Evolutionary conservation across 2,888 invertebrate species (phyloP), one percentile per base, ranked within the genome.

Genomic region (Spilarctia lutea): DNA sequence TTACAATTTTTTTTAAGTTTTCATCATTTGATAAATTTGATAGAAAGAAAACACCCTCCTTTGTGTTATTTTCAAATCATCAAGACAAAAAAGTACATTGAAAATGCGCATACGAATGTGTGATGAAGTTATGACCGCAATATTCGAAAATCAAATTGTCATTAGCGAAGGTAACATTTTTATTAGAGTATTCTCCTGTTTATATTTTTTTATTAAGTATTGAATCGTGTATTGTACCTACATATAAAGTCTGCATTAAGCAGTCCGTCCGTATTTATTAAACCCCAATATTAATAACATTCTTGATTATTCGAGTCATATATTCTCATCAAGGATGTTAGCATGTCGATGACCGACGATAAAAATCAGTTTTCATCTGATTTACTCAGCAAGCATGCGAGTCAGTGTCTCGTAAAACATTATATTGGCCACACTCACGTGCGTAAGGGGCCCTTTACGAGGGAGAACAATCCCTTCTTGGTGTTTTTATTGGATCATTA

Each of bases 401-500:
- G 66, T 74, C 84, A 84, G 71, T 83, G 84, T 85, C 76, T 85
- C 81, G 80, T 80, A 73, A 85, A 74, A 78, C 56, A 87, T 86
- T 68, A 73, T 72, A 78, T 88, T 88, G 75, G 89, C 77, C 77
- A 85, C 90, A 85, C 85, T 77, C 87, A 86, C 81, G 80, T 85
- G 85, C 72, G 69, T 76, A 74, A 71, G 71, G 69, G 68, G 68
- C 65, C 35, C 67, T 73, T 70, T 73, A 68, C 63, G 33, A 73
- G 70, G 72, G 69, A 27, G 69, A 66, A 52, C 52, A 68, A 52
- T 68, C 48, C 10, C 68, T 69, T 56, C 65, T 72, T 72, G 65
- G 27, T n/a, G 33, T 68, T 68, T 71, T 75, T 75, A 75, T 72
- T 45, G 30, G 42, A 60, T 30, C 27, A 74, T 73, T 45, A n/a